These are phyloP conservation scores for Lepidochitona cinerea DNA, from an alignment of 2,888 invertebrate genomes.

Conservation along the genomic window DNA sequence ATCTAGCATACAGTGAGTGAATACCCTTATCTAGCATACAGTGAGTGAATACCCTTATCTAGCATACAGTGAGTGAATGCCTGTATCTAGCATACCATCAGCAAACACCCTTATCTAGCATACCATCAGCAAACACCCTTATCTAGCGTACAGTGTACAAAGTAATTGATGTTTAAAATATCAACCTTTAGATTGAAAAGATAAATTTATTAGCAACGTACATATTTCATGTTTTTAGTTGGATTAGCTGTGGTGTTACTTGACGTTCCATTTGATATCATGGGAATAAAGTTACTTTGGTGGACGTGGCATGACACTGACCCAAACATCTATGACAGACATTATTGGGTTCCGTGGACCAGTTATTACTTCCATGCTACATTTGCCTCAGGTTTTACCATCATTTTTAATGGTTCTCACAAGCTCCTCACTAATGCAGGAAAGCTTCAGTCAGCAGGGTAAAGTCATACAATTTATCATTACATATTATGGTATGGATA, in stretches of 20 bases:
- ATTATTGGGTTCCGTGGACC: conserved; percentile 88
- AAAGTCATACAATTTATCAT: too few relatives aligned
- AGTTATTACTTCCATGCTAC: conserved; percentile 86
- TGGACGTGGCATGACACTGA: conserved; percentile 85
- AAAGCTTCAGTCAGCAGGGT: conserved; percentile 77
- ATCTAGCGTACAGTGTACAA: neutral
- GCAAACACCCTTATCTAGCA: too few relatives aligned
- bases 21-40: too few relatives aligned
- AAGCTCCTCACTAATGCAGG: conserved; percentile 74
- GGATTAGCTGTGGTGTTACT: conserved; percentile 81
- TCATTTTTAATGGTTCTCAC: conserved; percentile 78
- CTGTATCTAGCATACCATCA: too few relatives aligned
- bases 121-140: neutral
- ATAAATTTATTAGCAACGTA: neutral
- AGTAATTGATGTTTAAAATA: neutral
- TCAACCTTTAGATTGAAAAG: neutral
- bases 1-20: too few relatives aligned
- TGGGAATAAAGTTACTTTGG: conserved; percentile 83
- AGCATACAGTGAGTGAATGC: too few relatives aligned
- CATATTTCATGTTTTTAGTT: conserved; percentile 72
- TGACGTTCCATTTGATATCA: conserved; percentile 85
- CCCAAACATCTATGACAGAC: conserved; percentile 77
- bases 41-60: too few relatives aligned
- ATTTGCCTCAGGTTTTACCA: conserved; percentile 81
- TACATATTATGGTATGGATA: too few relatives aligned